Percentiles rank a stretch among this genome's conserved stretches.
Conservation (phyloP, 1,140 invertebrate genomes). For the Melitaea cinxia region DNA sequence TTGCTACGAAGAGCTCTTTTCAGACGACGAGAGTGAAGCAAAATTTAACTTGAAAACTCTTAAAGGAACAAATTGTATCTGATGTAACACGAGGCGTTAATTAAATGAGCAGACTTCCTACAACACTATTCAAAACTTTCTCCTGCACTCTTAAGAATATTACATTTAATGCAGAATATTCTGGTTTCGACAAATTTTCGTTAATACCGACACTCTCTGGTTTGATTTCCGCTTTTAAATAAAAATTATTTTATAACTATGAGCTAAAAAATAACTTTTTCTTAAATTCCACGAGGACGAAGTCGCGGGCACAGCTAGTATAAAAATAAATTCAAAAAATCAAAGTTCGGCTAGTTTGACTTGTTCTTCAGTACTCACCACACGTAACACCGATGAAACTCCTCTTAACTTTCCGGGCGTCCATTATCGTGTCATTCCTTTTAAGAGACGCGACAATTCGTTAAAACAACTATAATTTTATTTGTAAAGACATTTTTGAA, state of each 20-base stretch:
- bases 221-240: no score
- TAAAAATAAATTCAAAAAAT: no score
- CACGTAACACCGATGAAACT: conserved; percentile 6
- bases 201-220: no score
- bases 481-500: background rate
- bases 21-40: background rate
- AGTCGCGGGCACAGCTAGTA: no score
- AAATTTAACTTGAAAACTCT: background rate
- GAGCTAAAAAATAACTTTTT: no score
- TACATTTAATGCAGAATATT: no score
- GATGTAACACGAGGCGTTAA: background rate
- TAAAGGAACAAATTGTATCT: background rate
- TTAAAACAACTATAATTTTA: background rate
- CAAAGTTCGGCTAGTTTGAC: background rate
- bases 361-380: background rate
- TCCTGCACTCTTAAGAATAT: background rate
- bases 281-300: no score
- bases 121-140: background rate
- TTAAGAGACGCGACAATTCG: conserved; percentile 1
- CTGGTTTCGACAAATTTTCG: no score
- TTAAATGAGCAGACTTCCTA: background rate
- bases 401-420: background rate
- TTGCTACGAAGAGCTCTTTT: no score
- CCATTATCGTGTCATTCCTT: conserved; percentile 7
- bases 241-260: no score